Evolutionary conservation across 2,113 vertebrate genomes (phyloP), one percentile per base, ranked within the genome.

Genomic region (Diadophis punctatus): DNA sequence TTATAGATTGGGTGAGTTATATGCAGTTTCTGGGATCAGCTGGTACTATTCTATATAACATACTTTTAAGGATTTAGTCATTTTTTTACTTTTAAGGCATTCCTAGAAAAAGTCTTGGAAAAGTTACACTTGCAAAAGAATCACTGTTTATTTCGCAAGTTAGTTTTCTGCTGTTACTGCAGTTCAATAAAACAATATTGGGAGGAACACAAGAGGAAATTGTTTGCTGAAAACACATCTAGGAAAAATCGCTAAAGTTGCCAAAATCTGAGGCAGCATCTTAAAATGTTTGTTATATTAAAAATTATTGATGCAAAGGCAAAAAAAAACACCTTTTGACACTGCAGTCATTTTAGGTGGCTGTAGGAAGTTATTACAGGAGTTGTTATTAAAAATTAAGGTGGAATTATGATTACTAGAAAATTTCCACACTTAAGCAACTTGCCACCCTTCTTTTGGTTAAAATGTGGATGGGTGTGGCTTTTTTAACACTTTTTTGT

Each of bases 221-320:
- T 96, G 95, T 97, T 97, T 97, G 96, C 97, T 98, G 97, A 97
- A 98, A 98, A 97, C 96, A 97, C 94, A 98, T 97, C 97, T 97
- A 97, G 95, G 91, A 96, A 93, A 95, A 97, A 96, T 97, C 94
- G 93, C 95, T 96, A 96, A 96, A 95, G 96, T 92, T 97, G 98
- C 97, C 98, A 98, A 98, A 97, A 96, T 96, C 98, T 98, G 98
- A 99, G 97, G 98, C 98, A 98, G 97, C 95, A 94, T 97, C 96
- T 96, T 97, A 97, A 98, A 97, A 98, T 98, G 95, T 98, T 98
- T 99, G 98, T 99, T 98, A 99, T 99, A 98, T 98, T 97, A 97
- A 98, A 99, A 99, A 97, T 80, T 98, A 99, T 99, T 98, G 98
- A 98, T 97, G 97, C 97, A 97, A 98, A 98, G 98, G 97, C 95